Base-by-base conservation (phyloP, 2,113 vertebrate species). In the Polypterus bichir region DNA sequence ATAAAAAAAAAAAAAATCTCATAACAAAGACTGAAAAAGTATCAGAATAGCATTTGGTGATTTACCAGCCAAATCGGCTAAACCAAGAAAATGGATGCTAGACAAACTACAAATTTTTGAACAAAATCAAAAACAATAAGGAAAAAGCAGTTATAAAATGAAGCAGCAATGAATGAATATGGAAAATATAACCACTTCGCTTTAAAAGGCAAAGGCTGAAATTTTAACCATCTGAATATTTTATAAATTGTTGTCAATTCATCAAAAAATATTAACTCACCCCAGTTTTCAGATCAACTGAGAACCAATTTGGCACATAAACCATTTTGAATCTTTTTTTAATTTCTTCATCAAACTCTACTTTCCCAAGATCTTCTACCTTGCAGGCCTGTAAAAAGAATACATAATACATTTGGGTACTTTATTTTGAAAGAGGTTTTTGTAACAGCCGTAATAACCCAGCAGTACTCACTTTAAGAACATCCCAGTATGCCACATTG, bases 301-400 rank as follows among this genome's bases (percentile, higher is more conserved):
- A 97, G 81, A 99, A 99, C 96, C 95, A 99, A 72, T 99, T 99
- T 78, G 96, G 96, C 76, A 99, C 96, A 64, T 99, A 99, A 6
- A 99, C 94, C 93, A 97, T 98, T 85, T 97, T 99, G 83, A 98
- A 99, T 64, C 91, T 91, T 75, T 97, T 96, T 74, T 99, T 98
- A 70, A 98, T 91, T 83, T 99, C 96, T 75, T 99, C 96, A 64
- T 98, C 96, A 77, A 97, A 98, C 74, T 97, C 95, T 70, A 97
- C 91, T 81, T 97, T 98, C 7, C 96, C 96, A 65, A 99, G 81
- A 69, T 99, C 96, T 83, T 99, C 95, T 8, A 94, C 92, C 77
- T 97, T 98, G 67, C 96, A 98, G 3, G 96, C 95, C 96, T 99
- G 63, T 7, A 62, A 62, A 72, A 54, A 64, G 77, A 67, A 69